Conservation (phyloP, 2,797 vertebrate genomes). For the Emydoidea blandingii region DNA sequence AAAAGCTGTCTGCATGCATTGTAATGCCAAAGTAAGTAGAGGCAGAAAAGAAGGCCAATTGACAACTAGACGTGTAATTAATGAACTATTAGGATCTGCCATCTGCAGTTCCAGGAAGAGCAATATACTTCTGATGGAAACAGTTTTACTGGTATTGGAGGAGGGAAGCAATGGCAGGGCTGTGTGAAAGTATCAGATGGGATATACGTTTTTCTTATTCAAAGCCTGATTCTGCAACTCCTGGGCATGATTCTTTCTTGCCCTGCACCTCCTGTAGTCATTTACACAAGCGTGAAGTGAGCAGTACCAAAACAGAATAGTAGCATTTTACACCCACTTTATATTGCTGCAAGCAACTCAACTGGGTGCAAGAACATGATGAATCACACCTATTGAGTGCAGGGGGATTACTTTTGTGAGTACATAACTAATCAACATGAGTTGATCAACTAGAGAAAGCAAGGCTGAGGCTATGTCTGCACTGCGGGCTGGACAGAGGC, state of each 20-base stretch:
- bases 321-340: background rate
- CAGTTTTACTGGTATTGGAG: background rate
- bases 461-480: background rate
- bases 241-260: background rate
- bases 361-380: background rate
- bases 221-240: background rate
- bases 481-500: background rate
- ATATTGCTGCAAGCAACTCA: background rate
- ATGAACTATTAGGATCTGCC: conserved; percentile 16
- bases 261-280: background rate
- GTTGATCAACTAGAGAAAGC: background rate
- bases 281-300: background rate
- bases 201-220: accelerated
- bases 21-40: background rate
- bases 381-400: background rate
- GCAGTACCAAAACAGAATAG: background rate
- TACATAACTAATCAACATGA: background rate
- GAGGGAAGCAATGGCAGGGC: background rate
- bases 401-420: background rate
- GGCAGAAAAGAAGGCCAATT: background rate
- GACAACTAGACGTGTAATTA: conserved; percentile 14
- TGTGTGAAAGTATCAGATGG: background rate
- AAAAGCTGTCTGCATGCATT: background rate
- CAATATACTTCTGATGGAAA: background rate
- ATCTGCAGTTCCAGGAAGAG: background rate